Base-by-base conservation (phyloP, 1,140 invertebrate genomes). In the Papilio xuthus region DNA sequence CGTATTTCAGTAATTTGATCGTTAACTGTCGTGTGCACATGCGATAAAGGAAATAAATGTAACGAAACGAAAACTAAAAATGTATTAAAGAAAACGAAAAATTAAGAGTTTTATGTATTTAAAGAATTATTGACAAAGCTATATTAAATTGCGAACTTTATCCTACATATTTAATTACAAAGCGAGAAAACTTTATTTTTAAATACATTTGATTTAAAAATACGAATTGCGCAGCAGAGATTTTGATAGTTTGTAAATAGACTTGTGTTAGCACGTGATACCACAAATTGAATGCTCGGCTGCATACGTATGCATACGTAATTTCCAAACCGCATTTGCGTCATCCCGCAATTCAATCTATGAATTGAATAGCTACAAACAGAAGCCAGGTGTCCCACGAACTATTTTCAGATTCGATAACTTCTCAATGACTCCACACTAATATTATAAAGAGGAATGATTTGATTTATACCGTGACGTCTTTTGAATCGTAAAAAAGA, bases 341-440 rank as follows among this genome's bases (percentile, higher is more conserved):
- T 74, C 72, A 74, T 47, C 44, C 13, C 47, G 18, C 47, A 74
- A 74, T 53, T 74, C 44, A 74, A 53, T 74, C 72, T 74, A 74
- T 50, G 72, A 56, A 28, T 53, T 53, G 72, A 56, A 74, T 74
- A 53, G 47, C 72, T 47, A 18, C 72, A 37, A 74, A 74, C 72
- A 74, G 72, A 53, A 74, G 26, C 44, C 44, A 74, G 72, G 72
- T 74, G 72, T 74, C 72, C 72, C 28, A 74, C 47, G 56, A 56
- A 56, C 72, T 53, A 74, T 74, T 74, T 74, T 74, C 23, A 53
- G 12, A 28, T 32, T 28, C 47, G 44, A 74, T 74, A 75, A 71
- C 53, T 60, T 69, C 41, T 26, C 20, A 69, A 47, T 50, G 41
- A 71, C 28, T 74, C 77, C 13, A 78, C 32, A 50, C 18, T 53